phyloP scores from a whole-genome alignment of 2,888 invertebrate species.

The Conus canariensis region DNA sequence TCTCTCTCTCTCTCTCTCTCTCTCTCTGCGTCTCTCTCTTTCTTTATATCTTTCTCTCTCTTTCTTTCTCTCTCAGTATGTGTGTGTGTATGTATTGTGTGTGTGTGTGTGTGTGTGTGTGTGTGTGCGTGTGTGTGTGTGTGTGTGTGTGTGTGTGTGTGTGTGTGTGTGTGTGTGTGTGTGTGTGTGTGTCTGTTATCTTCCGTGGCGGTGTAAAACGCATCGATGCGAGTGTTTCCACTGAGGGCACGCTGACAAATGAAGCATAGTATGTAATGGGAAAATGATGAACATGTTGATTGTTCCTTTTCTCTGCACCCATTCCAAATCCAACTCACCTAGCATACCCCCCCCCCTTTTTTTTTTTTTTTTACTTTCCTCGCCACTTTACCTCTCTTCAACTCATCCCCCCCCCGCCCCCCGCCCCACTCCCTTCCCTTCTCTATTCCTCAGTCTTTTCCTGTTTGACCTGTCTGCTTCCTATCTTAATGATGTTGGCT shows the following conservation, averaged over 20 bases:
- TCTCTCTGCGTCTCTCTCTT: background rate
- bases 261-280: too few relatives aligned
- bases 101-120: slow-evolving; percentile 15
- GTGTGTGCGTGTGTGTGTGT: background rate
- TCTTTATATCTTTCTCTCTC: background rate
- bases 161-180: slow-evolving; percentile 29
- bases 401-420: background rate
- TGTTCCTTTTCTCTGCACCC: too few relatives aligned
- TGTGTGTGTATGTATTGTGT: background rate
- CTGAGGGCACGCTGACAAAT: too few relatives aligned
- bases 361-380: too few relatives aligned
- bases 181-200: background rate
- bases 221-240: too few relatives aligned
- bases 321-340: too few relatives aligned
- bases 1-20: background rate
- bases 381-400: background rate
- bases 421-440: background rate
- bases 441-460: background rate
- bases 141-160: slow-evolving; percentile 1
- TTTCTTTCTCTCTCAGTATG: too few relatives aligned
- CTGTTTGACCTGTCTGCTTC: too few relatives aligned
- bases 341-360: too few relatives aligned
- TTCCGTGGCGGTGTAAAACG: too few relatives aligned
- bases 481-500: too few relatives aligned
- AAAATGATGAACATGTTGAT: too few relatives aligned